Conservation (phyloP, 1,140 invertebrate genomes). For the Drepana arcuata region DNA sequence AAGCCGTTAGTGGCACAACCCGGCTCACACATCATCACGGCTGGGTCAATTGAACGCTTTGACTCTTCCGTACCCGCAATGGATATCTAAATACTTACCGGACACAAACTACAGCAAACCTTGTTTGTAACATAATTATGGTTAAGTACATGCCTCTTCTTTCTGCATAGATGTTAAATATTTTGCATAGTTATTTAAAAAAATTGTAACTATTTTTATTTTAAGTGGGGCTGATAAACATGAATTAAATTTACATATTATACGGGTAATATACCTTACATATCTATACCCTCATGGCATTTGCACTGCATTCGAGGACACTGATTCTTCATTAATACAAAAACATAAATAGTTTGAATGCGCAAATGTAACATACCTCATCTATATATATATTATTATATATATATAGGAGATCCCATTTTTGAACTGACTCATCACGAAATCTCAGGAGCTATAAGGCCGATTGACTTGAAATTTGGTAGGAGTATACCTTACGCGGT, state of each 20-base stretch:
- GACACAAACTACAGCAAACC: conserved; percentile 4
- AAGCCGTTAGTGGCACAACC: conserved; percentile 45
- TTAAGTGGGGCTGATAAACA: conserved; percentile 21
- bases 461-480: no score
- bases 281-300: conserved; percentile 42
- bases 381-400: no score
- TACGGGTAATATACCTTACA: conserved; percentile 51
- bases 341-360: no score
- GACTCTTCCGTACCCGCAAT: conserved; percentile 14
- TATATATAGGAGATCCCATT: no score
- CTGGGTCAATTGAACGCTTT: conserved; percentile 39
- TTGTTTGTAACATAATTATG: conserved; percentile 17
- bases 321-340: no score
- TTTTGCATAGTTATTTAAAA: conserved; percentile 16
- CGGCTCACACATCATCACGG: conserved; percentile 30
- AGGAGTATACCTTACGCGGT: no score
- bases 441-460: no score
- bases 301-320: conserved; percentile 42
- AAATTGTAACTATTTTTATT: conserved; percentile 16
- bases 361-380: no score
- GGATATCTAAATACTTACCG: conserved; percentile 15
- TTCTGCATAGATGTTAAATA: conserved; percentile 11
- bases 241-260: conserved; percentile 48
- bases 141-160: conserved; percentile 15
- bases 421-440: no score